Percentiles rank a stretch among this genome's conserved stretches.
Evolutionary conservation across 1,140 invertebrate genomes (phyloP).

Genomic region (Tenebrio molitor): DNA sequence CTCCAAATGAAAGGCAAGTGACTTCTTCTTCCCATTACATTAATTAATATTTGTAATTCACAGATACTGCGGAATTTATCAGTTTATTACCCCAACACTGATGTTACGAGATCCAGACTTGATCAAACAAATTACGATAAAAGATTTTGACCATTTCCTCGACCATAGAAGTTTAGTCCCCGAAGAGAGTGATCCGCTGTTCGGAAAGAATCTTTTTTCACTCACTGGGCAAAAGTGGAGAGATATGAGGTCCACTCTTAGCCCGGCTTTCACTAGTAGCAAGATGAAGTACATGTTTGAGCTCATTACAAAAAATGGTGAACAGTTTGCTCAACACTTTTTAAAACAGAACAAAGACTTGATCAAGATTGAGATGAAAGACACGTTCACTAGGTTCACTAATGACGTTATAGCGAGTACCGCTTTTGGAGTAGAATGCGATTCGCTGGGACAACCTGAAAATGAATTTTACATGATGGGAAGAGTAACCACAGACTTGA

Average conservation of each 20-base stretch:
- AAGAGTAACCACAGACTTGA: conserved; percentile 63
- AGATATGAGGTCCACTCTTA: conserved; percentile 62
- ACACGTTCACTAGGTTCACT: conserved; percentile 26
- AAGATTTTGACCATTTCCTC: conserved; percentile 68
- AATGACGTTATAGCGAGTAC: conserved; percentile 39
- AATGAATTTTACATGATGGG: conserved; percentile 69
- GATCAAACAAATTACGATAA: conserved; percentile 66
- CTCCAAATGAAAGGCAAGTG: conserved; percentile 36
- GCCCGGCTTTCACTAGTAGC: conserved; percentile 64
- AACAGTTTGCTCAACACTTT: conserved; percentile 61
- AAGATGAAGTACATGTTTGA: conserved; percentile 65
- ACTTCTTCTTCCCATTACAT: conserved; percentile 57
- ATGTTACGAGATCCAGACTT: conserved; percentile 65
- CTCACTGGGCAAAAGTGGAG: conserved; percentile 64
- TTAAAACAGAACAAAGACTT: conserved; percentile 49
- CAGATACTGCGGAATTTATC: conserved; percentile 57
- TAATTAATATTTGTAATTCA: conserved; percentile 62
- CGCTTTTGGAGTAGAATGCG: conserved; percentile 55
- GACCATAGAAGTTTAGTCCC: conserved; percentile 67
- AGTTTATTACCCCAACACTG: conserved; percentile 58
- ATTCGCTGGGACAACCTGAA: conserved; percentile 66
- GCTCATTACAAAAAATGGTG: conserved; percentile 58
- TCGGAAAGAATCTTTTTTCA: conserved; percentile 69
- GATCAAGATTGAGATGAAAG: conserved; percentile 48
- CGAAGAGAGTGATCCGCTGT: conserved; percentile 68